Conservation (phyloP, 2,113 vertebrate species). For the Symphodus melops region DNA sequence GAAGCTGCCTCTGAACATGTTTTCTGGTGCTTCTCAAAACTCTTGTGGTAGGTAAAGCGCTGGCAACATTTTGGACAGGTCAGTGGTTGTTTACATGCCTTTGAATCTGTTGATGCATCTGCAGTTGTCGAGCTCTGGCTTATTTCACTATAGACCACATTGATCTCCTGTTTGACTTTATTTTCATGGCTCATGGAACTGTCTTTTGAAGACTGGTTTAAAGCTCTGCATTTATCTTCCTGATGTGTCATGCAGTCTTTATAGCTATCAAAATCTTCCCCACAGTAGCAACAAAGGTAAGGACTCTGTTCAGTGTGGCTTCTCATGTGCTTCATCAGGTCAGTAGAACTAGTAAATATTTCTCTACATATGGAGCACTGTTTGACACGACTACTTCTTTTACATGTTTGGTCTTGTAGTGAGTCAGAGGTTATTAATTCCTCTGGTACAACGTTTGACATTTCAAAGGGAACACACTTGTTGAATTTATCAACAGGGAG, state of each 20-base stretch:
- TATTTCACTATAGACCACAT: background rate
- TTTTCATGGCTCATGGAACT: background rate
- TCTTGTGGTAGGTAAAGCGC: constrained; percentile 27
- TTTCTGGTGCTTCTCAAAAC: constrained; percentile 31
- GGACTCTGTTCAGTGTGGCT: constrained; percentile 11
- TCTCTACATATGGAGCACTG: constrained; percentile 20
- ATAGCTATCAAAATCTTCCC: constrained; percentile 35
- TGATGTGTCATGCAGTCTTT: constrained; percentile 15
- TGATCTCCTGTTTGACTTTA: background rate
- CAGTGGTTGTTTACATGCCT: background rate
- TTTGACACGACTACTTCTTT: constrained; percentile 38
- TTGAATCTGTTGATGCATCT: background rate
- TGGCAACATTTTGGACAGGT: constrained; percentile 13
- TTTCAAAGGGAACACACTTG: background rate
- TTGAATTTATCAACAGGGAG: background rate
- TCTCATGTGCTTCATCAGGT: constrained; percentile 34
- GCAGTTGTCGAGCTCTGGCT: background rate
- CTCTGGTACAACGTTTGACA: background rate
- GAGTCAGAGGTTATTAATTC: background rate
- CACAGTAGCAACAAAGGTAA: constrained; percentile 3
- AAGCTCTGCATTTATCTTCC: constrained; percentile 5
- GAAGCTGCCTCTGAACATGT: constrained; percentile 9
- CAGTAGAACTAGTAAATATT: constrained; percentile 22
- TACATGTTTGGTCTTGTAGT: background rate
- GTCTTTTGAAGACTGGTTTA: background rate